These are phyloP conservation scores for Carcinoscorpius rotundicauda DNA, from an alignment of 1,140 invertebrate species.

Conservation along the genomic window DNA sequence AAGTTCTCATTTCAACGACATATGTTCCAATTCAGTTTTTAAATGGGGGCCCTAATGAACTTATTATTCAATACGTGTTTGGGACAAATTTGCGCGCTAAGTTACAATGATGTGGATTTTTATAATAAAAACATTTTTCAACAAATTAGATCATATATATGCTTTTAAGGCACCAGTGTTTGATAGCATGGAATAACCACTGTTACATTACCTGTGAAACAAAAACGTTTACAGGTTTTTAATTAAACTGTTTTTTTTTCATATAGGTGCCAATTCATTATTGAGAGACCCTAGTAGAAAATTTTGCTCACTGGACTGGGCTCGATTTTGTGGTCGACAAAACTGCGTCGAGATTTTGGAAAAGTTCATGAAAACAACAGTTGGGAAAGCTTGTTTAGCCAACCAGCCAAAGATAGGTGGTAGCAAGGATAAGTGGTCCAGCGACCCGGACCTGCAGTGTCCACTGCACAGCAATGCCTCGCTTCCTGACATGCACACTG, in stretches of 20 bases:
- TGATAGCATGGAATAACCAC: no score
- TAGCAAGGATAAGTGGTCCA: background rate
- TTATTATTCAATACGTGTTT: no score
- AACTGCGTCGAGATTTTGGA: slow-evolving; percentile 61
- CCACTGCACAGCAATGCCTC: no score
- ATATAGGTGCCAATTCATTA: slow-evolving; percentile 55
- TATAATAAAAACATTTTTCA: no score
- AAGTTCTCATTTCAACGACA: no score
- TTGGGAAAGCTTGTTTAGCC: background rate
- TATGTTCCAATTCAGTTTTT: no score
- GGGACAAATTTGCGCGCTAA: no score
- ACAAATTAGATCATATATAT: no score
- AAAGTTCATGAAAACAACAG: slow-evolving; percentile 37
- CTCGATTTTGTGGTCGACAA: slow-evolving; percentile 57
- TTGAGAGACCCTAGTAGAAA: slow-evolving; percentile 54
- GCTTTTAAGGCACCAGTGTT: no score
- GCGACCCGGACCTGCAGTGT: background rate
- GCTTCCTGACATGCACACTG: background rate
- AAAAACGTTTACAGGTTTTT: slow-evolving; percentile 2
- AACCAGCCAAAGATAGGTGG: background rate
- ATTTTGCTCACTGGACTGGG: slow-evolving; percentile 62
- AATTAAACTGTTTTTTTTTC: slow-evolving; percentile 5
- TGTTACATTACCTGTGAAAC: no score
- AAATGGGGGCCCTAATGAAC: no score
- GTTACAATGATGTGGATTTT: no score